Evolutionary conservation across 2,113 vertebrate genomes (phyloP).

Genomic region (Cathartes aura): DNA sequence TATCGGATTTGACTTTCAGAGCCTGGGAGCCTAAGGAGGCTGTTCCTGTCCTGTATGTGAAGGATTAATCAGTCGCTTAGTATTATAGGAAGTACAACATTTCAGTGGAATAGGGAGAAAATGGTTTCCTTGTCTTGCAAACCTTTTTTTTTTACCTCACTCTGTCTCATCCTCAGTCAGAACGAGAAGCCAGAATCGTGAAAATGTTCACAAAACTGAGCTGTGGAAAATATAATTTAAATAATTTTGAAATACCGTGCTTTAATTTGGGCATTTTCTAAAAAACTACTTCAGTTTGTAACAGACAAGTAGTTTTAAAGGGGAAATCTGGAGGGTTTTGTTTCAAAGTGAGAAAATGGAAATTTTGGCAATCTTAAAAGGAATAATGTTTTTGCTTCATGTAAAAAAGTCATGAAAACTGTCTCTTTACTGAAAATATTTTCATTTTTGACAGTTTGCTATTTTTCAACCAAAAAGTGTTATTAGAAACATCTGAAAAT

Average conservation of each 20-base stretch:
- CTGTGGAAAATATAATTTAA: conserved; percentile 9
- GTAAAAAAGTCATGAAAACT: conserved; percentile 23
- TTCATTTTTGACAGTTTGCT: conserved; percentile 48
- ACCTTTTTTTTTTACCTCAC: not conserved
- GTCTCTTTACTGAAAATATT: conserved; percentile 61
- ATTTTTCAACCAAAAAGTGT: conserved; percentile 42
- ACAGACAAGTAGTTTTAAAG: conserved; percentile 32
- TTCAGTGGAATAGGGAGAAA: not conserved
- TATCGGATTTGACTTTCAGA: not conserved
- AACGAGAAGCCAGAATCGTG: not conserved
- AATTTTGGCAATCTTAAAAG: conserved; percentile 56
- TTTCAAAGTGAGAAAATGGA: conserved; percentile 60
- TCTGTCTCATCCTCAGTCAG: not conserved
- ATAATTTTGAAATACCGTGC: conserved; percentile 16
- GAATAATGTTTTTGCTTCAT: conserved; percentile 21
- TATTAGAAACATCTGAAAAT: conserved; percentile 57
- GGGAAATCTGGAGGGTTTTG: conserved; percentile 45
- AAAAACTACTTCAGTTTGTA: conserved; percentile 8
- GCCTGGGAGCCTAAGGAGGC: not conserved
- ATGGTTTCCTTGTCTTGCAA: not conserved
- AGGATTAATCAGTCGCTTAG: not conserved
- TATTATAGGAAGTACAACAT: not conserved
- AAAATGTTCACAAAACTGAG: not conserved
- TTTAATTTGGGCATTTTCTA: conserved; percentile 47
- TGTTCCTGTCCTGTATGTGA: not conserved